Percentiles rank a stretch among this genome's conserved stretches.
These are phyloP conservation scores for Eubucco bourcierii DNA, from an alignment of 2,113 vertebrate species.

Conservation along the genomic window DNA sequence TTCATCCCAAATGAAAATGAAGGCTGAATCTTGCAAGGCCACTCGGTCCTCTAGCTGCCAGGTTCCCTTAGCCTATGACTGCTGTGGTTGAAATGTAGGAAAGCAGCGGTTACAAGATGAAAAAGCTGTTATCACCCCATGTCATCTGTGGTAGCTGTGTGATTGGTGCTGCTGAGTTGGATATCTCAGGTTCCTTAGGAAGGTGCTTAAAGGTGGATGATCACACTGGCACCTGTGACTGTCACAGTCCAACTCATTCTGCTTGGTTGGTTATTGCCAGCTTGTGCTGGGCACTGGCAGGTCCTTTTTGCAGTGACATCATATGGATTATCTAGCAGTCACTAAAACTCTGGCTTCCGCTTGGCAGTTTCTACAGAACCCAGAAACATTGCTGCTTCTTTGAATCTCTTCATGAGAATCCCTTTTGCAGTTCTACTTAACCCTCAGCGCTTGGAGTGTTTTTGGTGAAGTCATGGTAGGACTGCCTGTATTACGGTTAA, in stretches of 20 bases:
- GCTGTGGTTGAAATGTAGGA: neutral
- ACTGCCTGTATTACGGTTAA: neutral
- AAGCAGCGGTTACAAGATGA: neutral
- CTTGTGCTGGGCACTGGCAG: neutral
- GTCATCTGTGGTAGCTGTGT: neutral
- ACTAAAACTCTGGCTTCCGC: neutral
- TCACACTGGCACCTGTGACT: neutral
- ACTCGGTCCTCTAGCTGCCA: neutral
- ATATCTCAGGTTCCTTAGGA: neutral
- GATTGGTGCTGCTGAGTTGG: neutral
- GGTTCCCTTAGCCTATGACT: neutral
- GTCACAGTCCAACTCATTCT: neutral
- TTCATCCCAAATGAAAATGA: neutral
- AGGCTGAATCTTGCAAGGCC: neutral
- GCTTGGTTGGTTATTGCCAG: neutral
- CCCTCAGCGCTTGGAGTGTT: neutral
- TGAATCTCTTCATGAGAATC: neutral
- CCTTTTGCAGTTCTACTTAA: neutral
- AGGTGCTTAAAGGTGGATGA: neutral
- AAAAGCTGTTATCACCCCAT: neutral
- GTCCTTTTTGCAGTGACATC: neutral
- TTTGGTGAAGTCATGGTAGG: neutral
- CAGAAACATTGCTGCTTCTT: neutral
- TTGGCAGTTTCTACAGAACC: neutral
- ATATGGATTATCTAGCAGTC: neutral